Evolutionary conservation across 2,797 vertebrate species (phyloP).

Genomic region (Meda fulgida): DNA sequence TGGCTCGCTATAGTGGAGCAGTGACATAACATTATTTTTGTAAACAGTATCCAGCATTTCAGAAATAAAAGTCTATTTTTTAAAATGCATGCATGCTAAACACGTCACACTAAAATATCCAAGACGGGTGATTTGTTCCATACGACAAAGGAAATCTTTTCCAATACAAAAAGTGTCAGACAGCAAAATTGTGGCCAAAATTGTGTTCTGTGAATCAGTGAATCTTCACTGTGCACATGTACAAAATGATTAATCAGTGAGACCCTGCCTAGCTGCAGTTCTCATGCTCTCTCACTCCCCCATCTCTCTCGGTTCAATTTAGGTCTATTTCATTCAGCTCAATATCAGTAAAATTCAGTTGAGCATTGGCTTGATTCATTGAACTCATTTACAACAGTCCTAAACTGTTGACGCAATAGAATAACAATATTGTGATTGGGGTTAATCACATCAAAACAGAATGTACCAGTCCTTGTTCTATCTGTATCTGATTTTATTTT

Average conservation of each 20-base stretch:
- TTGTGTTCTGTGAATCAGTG: background rate
- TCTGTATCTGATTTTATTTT: slow-evolving; percentile 42
- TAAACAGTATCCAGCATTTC: background rate
- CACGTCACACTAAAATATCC: background rate
- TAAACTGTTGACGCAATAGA: slow-evolving; percentile 13
- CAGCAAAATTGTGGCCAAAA: background rate
- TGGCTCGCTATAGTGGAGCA: background rate
- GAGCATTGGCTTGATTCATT: slow-evolving; percentile 27
- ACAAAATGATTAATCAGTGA: background rate
- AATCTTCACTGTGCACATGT: background rate
- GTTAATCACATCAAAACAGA: slow-evolving; percentile 30
- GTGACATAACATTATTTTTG: background rate
- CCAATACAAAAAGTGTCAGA: background rate
- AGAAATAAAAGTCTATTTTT: background rate
- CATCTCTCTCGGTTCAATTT: slow-evolving; percentile 10
- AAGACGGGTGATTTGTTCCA: background rate
- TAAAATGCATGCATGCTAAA: background rate
- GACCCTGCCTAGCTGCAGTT: background rate
- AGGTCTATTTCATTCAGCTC: slow-evolving; percentile 36
- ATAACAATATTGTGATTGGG: slow-evolving; percentile 24
- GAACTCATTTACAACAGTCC: slow-evolving; percentile 29
- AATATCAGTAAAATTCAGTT: slow-evolving; percentile 40
- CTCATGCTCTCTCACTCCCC: background rate
- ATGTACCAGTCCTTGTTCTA: slow-evolving; percentile 26
- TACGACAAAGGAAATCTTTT: background rate